Base-by-base conservation (phyloP, 2,797 vertebrate species). In the Paratrypauchen microcephalus region DNA sequence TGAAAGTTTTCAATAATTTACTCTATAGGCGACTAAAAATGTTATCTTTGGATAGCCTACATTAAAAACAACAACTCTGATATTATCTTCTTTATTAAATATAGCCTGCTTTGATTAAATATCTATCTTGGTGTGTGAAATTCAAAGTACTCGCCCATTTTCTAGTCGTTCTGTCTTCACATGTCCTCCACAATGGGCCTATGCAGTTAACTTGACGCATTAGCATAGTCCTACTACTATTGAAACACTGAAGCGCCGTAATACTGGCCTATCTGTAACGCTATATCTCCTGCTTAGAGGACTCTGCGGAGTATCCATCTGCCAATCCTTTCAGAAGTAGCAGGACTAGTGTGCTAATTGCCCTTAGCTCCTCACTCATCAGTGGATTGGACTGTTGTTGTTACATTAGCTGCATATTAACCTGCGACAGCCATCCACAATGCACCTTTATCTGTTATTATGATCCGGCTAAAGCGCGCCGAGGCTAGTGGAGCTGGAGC, bases 401-500 rank as follows among this genome's bases (percentile, higher is more conserved):
- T 74, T 62, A 62, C 48, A 66, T 79, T 78, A 62, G 66, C 70
- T 66, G 52, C 36, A 26, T 62, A 32, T 75, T 83, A 80, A 89
- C 78, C 85, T 83, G 76, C 1, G 73, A 68, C 45, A 69, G 56
- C 21, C 60, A 36, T 66, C 47, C 60, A 82, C 86, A 87, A 78
- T 58, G 66, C 73, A 74, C 78, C 79, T 84, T 80, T 78, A 83
- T 86, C 79, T 86, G 16, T 81, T 63, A 50, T 76, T 74, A 80
- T 79, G 75, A 79, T 79, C 76, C 81, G 39, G 70, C 81, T 83
- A 81, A 86, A 89, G 76, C 81, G 78, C 69, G 83, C 84, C 71
- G 77, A 79, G 76, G 78, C 83, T 83, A 77, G 84, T 85, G 76
- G 81, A 56, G 83, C 18, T 78, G 69, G 74, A 82, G 84, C 89